These are phyloP conservation scores for fruit fly (Drosophila melanogaster) DNA, from an alignment of 1,140 invertebrate species.

Conservation along the genomic window Release_6_plus_ISO1_MT NT_037436.4:6101501-6102000, in stretches of 20 bases:
- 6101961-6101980: conserved; percentile 70
- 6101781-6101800: conserved; percentile 31
- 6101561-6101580: neutral
- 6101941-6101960: conserved; percentile 63
- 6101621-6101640: neutral
- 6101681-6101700: conserved; percentile 75
- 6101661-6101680: conserved; percentile 44
- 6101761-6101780: conserved; percentile 42
- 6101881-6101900: conserved; percentile 1
- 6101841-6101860: conserved; percentile 78
- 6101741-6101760: conserved; percentile 70
- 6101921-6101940: conserved; percentile 72
- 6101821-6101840: conserved; percentile 82
- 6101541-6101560: neutral
- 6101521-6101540: neutral
- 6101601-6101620: neutral
- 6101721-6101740: conserved; percentile 81
- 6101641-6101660: neutral
- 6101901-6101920: conserved; percentile 52
- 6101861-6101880: conserved; percentile 45
- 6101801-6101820: conserved; percentile 70
- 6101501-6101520: no score
- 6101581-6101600: neutral
- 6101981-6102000: conserved; percentile 59
- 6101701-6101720: conserved; percentile 72